Evolutionary conservation across 2,113 vertebrate species (phyloP), one percentile per base, ranked within the genome.

Genomic region (Plecotus auritus): DNA sequence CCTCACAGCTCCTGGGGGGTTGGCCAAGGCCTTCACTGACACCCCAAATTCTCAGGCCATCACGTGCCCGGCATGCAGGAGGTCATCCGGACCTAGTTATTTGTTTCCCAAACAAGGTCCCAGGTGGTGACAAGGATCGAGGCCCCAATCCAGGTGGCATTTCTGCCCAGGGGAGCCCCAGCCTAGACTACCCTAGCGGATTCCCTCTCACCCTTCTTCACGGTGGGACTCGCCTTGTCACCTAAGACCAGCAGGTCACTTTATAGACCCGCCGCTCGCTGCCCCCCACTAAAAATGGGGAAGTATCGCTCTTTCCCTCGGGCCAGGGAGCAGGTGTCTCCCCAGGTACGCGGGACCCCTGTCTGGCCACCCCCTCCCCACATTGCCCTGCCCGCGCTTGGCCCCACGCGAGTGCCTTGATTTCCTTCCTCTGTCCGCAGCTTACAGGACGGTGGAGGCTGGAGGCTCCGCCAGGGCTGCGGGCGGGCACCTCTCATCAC

Each of bases 401-500:
- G 72, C 42, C 81, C 49, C 1, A 1, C 16, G 26, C 0, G 0
- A 64, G 35, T 28, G 20, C 64, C 83, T 80, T 87, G 76, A 82
- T 96, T 66, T 76, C 56, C 93, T 88, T 93, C 59, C 51, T 92
- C 59, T 73, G 7, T 1, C 86, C 95, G 82, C 88, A 86, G 47
- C 37, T 96, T 78, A 45, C 16, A 32, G 86, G 22, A 28, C 81
- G 72, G 73, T 81, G 61, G 77, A 45, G 95, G 85, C 66, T 16
- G 70, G 90, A 96, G 88, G 91, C 82, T 96, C 96, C 80, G 49
- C 93, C 95, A 98, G 95, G 95, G 96, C n/a, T 90, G 94, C 96
- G 96, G 96, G 93, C 82, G 76, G 32, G 83, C 87, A n/a, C 97
- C 97, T 95, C 98, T 98, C 97, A 98, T 98, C 98, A 98, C 77